Evolutionary conservation across 92 coral and sea anemone genomes (phyloP).

Genomic region (Bergia puertoricense): DNA sequence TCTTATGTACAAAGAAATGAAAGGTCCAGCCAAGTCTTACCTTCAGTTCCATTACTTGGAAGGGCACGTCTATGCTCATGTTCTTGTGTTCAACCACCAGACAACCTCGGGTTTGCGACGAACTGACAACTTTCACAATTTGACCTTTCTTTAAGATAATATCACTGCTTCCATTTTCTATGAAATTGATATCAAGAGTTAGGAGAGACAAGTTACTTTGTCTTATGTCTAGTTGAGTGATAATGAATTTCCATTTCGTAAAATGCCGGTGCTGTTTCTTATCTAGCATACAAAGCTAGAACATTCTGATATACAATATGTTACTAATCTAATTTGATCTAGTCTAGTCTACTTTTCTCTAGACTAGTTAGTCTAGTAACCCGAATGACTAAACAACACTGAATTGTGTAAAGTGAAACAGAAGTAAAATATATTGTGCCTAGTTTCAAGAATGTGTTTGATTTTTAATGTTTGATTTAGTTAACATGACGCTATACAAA

Average conservation of each 20-base stretch:
- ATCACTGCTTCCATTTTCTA: conserved; percentile 61
- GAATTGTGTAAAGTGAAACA: too few species aligned
- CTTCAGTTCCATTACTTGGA: conserved; percentile 86
- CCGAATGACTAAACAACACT: too few species aligned
- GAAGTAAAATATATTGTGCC: too few species aligned
- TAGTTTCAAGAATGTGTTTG: too few species aligned
- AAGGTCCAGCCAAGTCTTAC: conserved; percentile 14
- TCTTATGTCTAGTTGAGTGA: too few species aligned
- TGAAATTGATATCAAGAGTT: not conserved
- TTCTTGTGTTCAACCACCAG: conserved; percentile 80
- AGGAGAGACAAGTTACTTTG: not conserved
- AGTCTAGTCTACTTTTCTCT: too few species aligned
- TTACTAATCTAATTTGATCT: too few species aligned
- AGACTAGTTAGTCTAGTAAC: too few species aligned
- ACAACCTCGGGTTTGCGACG: conserved; percentile 89
- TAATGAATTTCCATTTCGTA: not conserved
- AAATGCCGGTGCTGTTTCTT: not conserved
- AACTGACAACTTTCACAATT: conserved; percentile 77
- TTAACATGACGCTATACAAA: too few species aligned
- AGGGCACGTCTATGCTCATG: conserved; percentile 71
- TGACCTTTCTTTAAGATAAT: conserved; percentile 80
- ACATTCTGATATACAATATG: too few species aligned
- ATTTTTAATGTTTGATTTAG: too few species aligned
- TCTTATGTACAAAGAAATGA: too few species aligned
- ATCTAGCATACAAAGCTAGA: not conserved